Evolutionary conservation across 1,140 invertebrate genomes (phyloP).

Genomic region (Phymorhynchus buccinoides): DNA sequence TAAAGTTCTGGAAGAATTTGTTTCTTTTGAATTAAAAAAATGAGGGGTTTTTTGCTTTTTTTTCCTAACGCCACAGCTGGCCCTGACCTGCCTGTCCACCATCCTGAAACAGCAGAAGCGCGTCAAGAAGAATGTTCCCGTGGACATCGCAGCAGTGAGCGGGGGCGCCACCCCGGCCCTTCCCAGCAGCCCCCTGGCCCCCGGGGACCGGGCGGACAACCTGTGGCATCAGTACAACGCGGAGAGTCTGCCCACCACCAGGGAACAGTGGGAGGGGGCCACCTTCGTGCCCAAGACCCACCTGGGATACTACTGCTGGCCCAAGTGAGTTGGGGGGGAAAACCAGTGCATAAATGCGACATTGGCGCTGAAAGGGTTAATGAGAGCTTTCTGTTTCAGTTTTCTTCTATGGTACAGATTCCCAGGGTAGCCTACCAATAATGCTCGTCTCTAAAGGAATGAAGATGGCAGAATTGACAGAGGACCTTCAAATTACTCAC

Average conservation of each 20-base stretch:
- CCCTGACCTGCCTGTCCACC: conserved; percentile 78
- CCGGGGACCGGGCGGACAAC: conserved; percentile 81
- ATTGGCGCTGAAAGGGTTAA: no score
- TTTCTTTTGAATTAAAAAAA: no score
- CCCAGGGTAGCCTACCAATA: no score
- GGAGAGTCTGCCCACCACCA: conserved; percentile 77
- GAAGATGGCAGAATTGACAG: no score
- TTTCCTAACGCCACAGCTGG: conserved; percentile 72
- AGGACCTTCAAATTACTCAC: no score
- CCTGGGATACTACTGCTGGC: conserved; percentile 88
- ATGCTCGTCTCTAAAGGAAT: no score
- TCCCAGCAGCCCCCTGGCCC: conserved; percentile 47
- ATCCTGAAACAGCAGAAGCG: conserved; percentile 86
- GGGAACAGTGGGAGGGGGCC: conserved; percentile 82
- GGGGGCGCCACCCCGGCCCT: conserved; percentile 41
- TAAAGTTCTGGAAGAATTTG: no score
- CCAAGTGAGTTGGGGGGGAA: conserved; percentile 77
- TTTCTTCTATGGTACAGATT: no score
- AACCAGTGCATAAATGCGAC: no score
- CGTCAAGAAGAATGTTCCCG: conserved; percentile 78
- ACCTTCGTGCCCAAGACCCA: conserved; percentile 81
- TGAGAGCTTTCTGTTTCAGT: no score
- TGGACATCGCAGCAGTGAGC: conserved; percentile 74
- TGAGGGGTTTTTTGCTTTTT: no score
- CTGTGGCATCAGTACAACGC: conserved; percentile 83